phyloP scores from a whole-genome alignment of 1,140 invertebrate genomes.

The Eurosta solidaginis region DNA sequence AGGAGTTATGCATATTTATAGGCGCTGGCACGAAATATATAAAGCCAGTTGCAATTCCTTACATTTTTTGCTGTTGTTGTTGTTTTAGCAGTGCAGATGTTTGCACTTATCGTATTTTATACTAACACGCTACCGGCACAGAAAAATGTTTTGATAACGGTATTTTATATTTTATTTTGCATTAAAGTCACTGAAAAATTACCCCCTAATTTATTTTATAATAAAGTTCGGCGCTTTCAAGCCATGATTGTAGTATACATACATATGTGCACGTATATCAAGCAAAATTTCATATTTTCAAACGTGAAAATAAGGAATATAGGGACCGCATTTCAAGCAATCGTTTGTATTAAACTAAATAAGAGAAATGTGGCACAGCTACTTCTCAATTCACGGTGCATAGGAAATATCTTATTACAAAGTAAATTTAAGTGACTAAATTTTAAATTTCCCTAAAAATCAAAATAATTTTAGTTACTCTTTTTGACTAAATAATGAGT shows the following conservation, averaged over 20 bases:
- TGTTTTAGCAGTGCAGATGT: not conserved
- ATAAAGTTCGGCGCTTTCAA: conserved; percentile 21
- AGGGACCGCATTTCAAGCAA: no score
- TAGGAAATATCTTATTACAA: no score
- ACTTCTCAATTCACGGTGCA: no score
- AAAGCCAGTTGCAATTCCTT: not conserved
- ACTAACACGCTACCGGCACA: not conserved
- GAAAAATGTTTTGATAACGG: not conserved
- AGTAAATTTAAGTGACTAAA: no score
- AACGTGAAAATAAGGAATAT: no score
- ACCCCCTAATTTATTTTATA: conserved; percentile 27
- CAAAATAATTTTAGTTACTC: no score
- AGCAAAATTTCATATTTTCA: not conserved
- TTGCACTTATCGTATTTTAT: not conserved
- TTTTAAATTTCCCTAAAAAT: no score
- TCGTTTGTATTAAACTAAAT: no score
- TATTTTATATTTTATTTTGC: not conserved
- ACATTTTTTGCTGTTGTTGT: no score
- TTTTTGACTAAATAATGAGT: no score
- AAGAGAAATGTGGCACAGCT: no score
- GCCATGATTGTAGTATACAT: not conserved
- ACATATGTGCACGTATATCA: not conserved
- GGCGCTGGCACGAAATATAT: not conserved
- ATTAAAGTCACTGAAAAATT: conserved; percentile 15
- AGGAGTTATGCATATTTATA: not conserved